Evolutionary conservation across 2,888 invertebrate genomes (phyloP), one percentile per base, ranked within the genome.

Genomic region (Drosophila meridiana): DNA sequence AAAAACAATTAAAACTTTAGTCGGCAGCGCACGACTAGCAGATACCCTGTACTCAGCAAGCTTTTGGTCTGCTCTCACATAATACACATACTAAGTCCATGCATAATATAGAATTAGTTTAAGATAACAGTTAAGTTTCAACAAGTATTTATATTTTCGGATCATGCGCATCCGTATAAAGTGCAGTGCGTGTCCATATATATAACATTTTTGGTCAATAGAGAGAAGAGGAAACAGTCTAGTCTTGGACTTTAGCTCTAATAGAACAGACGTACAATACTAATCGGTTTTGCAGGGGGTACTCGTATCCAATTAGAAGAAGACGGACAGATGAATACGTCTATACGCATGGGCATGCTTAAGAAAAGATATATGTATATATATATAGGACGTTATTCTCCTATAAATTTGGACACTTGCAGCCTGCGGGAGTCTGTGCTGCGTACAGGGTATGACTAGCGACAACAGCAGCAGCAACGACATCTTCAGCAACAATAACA

Each of bases 401-500:
- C 1, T 9, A n/a, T 50, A 50, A 3, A 50, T 50, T 50, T 50
- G 50, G 2, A 13, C 2, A 40, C 6, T 40, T 14, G 40, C 2
- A 34, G 8, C 8, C 0, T 7, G 34, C 34, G 7, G 34, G 9
- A 34, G 34, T 20, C 20, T 20, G 20, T n/a, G n/a, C n/a, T 38
- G 28, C 3, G 43, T 14, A 34, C 58, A 47, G 34, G 58, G 45
- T 47, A 58, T 28, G 14, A 3, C 36, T 2, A 57, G 56, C 52
- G 61, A 45, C 4, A n/a, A 38, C 50, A 80, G 42, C 43, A 56
- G 36, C 66, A 66, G 43, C 64, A 61, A 65, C 63, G 60, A 36
- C 64, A 30, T 8, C n/a, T 2, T 9, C 50, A 63, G 36, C 65
- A 69, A 45, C 65, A 64, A 64, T 56, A 69, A 65, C 32, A 73